Evolutionary conservation across 2,888 invertebrate species (phyloP), one percentile per base, ranked within the genome.

Genomic region (Caenorhabditis sp.): DNA sequence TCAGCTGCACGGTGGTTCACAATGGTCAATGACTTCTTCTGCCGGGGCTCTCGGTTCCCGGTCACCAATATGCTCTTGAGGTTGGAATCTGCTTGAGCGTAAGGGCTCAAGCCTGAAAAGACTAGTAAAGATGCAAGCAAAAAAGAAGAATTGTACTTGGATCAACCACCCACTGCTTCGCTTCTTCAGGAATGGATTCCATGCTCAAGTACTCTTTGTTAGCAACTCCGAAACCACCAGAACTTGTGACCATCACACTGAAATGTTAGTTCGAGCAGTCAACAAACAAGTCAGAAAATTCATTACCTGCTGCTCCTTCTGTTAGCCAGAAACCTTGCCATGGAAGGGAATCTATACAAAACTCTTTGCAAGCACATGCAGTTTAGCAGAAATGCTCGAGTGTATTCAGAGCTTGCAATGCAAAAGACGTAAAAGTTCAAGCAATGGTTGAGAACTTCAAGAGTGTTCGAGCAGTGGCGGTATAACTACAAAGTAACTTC

Each of bases 371-470:
- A 37, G 53, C 88, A 89, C 20, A 68, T 40, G 58, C 88, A 89
- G 53, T 87, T 87, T 20, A 76, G 55, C 1, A 90, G 71, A 60
- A 91, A 91, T 1, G 89, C 89, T 22, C 89, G 74, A 0, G 87
- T 85, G 65, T 91, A 91, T 60, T 86, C 83, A 11, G 82, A 77
- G 60, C 87, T 87, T 0, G 91, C 89, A 70, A 91, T 85, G 72
- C 91, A 91, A 82, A 92, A 91, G 32, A 91, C 88, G 82, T 91
- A 91, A 80, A 91, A 91, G 83, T 91, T 91, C 40, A 90, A 76
- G 76, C 90, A 90, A 64, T 91, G 91, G 69, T 91, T 91, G 44
- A 89, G 69, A 11, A 92, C 90, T 82, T 91, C 91, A 24, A 88
- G 51, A 28, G 88, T 71, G 80, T 91, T 91, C 18, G 91, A 90